These are phyloP conservation scores for Garra rufa DNA, from an alignment of 2,113 vertebrate genomes.

Conservation along the genomic window DNA sequence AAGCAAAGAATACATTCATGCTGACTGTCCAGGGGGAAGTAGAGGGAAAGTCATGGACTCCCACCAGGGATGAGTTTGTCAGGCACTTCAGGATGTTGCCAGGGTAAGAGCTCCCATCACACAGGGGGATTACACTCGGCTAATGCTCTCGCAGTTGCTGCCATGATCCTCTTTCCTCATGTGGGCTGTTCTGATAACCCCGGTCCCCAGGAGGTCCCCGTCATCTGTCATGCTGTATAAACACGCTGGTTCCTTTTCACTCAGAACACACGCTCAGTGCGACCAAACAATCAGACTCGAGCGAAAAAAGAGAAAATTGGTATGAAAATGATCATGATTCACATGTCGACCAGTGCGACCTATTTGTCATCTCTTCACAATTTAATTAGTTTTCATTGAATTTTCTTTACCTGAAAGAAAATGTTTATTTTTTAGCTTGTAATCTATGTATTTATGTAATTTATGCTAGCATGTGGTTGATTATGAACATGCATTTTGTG, in stretches of 20 bases:
- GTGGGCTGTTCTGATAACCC: constrained; percentile 45
- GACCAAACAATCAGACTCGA: constrained; percentile 8
- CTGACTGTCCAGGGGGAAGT: background rate
- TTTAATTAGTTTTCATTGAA: background rate
- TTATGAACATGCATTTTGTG: background rate
- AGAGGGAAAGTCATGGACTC: background rate
- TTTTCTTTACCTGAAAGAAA: background rate
- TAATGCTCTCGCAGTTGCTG: constrained; percentile 38
- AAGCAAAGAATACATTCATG: background rate
- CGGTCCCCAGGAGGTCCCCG: background rate
- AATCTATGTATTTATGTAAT: background rate
- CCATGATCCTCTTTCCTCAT: constrained; percentile 43
- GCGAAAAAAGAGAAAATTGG: background rate
- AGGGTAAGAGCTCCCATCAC: constrained; percentile 36
- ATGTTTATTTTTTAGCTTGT: background rate
- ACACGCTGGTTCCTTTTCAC: background rate
- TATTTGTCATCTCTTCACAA: background rate
- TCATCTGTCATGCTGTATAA: constrained; percentile 30
- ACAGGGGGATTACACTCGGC: constrained; percentile 41
- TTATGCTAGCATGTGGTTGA: constrained; percentile 6
- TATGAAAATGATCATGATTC: background rate
- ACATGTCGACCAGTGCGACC: background rate
- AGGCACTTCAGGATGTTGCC: constrained; percentile 33
- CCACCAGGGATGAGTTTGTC: constrained; percentile 41
- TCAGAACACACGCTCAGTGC: background rate